These are phyloP conservation scores for Falco punctatus DNA, from an alignment of 2,113 vertebrate genomes.

Conservation along the genomic window DNA sequence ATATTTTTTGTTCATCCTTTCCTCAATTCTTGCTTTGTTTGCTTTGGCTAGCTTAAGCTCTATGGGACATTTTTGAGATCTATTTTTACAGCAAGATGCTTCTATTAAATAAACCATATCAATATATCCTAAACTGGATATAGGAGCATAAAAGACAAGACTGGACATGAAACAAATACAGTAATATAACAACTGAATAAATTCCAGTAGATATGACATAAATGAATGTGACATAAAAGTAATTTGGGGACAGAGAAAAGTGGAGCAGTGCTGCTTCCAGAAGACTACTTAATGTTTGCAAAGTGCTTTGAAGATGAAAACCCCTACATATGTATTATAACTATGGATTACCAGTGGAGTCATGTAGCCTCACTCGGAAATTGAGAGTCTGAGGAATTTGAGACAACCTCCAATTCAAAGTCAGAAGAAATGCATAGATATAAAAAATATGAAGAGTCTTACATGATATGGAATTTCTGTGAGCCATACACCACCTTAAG, in stretches of 20 bases:
- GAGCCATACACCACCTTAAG: not conserved
- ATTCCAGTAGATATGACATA: not conserved
- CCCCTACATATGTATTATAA: rapidly evolving
- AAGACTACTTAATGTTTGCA: not conserved
- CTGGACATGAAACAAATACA: not conserved
- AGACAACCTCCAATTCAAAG: not conserved
- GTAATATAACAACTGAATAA: slow-evolving; percentile 4
- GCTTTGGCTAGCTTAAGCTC: not conserved
- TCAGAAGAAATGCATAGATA: not conserved
- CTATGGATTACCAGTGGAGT: not conserved
- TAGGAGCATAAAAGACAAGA: not conserved
- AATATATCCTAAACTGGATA: not conserved
- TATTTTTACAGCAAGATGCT: slow-evolving; percentile 11
- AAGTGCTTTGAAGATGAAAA: slow-evolving; percentile 1
- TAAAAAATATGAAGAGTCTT: not conserved
- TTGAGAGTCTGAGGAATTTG: not conserved
- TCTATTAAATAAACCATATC: not conserved
- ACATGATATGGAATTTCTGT: not conserved
- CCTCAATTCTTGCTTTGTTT: slow-evolving; percentile 12
- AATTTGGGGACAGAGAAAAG: not conserved
- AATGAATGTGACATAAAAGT: slow-evolving; percentile 15
- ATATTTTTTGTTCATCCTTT: not conserved
- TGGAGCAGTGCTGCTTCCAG: not conserved
- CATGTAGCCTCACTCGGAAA: not conserved
- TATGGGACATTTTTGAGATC: not conserved